Percentiles rank a stretch among this genome's conserved stretches.
These are phyloP conservation scores for Portevinia maculata DNA, from an alignment of 2,888 invertebrate species.

Conservation along the genomic window DNA sequence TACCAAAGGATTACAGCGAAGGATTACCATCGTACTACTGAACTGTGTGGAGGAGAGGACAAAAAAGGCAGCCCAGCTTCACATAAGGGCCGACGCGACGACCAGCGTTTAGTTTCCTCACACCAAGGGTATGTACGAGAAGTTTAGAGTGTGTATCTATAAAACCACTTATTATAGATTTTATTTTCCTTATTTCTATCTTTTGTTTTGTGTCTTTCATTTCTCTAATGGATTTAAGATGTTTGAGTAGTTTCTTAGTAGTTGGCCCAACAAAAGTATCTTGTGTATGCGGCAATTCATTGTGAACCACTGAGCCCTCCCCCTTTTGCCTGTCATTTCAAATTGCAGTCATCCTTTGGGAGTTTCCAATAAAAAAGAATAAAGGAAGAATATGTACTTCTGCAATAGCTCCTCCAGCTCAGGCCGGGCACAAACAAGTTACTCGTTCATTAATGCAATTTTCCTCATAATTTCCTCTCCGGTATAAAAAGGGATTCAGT, in stretches of 20 bases:
- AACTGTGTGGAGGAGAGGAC: slow-evolving; percentile 1
- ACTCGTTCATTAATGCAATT: slow-evolving; percentile 72
- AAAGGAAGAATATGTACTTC: neutral
- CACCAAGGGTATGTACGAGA: slow-evolving; percentile 50
- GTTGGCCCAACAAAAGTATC: slow-evolving; percentile 23
- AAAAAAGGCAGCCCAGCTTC: slow-evolving; percentile 27
- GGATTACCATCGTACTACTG: slow-evolving; percentile 22
- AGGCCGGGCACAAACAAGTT: slow-evolving; percentile 58
- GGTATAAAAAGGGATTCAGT: neutral
- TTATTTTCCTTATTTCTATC: slow-evolving; percentile 19
- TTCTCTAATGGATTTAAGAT: slow-evolving; percentile 71
- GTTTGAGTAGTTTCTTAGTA: slow-evolving; percentile 62
- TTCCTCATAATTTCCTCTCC: slow-evolving; percentile 59
- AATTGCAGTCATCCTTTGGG: slow-evolving; percentile 65
- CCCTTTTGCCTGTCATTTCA: slow-evolving; percentile 3
- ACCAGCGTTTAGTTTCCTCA: slow-evolving; percentile 44
- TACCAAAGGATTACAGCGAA: slow-evolving; percentile 53
- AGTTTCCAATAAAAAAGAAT: slow-evolving; percentile 44
- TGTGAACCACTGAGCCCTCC: slow-evolving; percentile 15
- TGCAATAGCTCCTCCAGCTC: slow-evolving; percentile 29
- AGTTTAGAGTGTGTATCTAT: slow-evolving; percentile 34
- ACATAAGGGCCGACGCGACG: slow-evolving; percentile 42
- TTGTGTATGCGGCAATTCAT: slow-evolving; percentile 61
- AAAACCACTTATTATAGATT: slow-evolving; percentile 58
- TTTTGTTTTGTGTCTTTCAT: slow-evolving; percentile 21